Base-by-base conservation (phyloP, 35 echinoderm and acorn worm genomes). In the Diadema setosum region DNA sequence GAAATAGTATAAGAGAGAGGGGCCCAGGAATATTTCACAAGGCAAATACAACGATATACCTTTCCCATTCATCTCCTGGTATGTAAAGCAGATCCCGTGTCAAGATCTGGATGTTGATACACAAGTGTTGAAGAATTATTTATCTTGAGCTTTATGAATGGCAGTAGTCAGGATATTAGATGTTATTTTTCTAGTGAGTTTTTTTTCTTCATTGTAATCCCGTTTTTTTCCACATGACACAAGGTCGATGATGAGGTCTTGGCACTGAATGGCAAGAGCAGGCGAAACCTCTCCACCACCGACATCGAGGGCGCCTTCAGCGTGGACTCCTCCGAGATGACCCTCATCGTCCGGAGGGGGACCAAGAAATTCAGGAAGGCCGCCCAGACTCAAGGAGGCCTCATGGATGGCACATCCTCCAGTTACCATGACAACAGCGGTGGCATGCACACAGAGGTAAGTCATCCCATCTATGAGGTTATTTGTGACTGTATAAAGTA, bases 201-300 rank as follows among this genome's bases (percentile, higher is more conserved):
- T n/a, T n/a, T n/a, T n/a, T n/a, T n/a, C n/a, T n/a, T n/a, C n/a
- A n/a, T n/a, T n/a, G n/a, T n/a, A n/a, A n/a, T n/a, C n/a, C n/a
- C n/a, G n/a, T n/a, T n/a, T n/a, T n/a, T n/a, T n/a, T n/a, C 23
- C 18, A 64, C 26, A 64, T 42, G n/a, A 45, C 20, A 16, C 45
- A 14, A 87, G 85, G 42, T 36, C 49, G 42, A 44, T 1, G 85
- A 87, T 48, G 85, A 87, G 46, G 45, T 87, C 17, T 25, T 87
- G 24, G n/a, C 85, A 5, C 3, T 87, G 25, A 87, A 87, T 29
- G 85, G 85, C 14, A 42, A 49, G 4, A 78, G 73, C 73, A 20
- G 40, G 37, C 73, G 73, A n/a, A 41, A 42, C 36, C 8, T 78
- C 5, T 41, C 73, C 39, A 26, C 33, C 11, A 41, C 39, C 5